Evolutionary conservation across 2,797 vertebrate species (phyloP), one percentile per base, ranked within the genome.

Genomic region (Scleropages formosus): DNA sequence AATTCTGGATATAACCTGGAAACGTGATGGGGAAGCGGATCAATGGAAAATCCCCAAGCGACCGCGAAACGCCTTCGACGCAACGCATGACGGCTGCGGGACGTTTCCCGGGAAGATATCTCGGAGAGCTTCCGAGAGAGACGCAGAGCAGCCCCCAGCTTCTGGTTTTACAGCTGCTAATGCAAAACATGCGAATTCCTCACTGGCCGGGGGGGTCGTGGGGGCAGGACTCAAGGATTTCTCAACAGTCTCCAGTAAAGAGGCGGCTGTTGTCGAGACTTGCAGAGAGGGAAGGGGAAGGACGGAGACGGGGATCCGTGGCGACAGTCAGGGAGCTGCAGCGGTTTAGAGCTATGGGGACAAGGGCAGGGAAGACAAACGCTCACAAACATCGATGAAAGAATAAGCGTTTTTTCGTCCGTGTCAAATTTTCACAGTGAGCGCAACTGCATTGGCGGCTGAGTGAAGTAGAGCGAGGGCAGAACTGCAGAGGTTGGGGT

Each of bases 141-240:
- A 47, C 62, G 16, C 31, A 27, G 9, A 59, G 27, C 59, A 47
- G 27, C 77, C 85, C 74, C 44, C 27, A 26, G 74, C 74, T 82
- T 44, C 76, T 76, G 51, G 31, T 81, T 85, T 80, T 87, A 82
- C 82, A 89, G 83, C 86, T 87, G 87, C 82, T 93, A 92, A 93
- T 91, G 88, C 86, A 81, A 86, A 91, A 89, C 91, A 92, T 90
- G 90, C 92, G 91, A 86, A 85, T 61, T 0, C 66, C 85, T 86
- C 82, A 87, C 84, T 82, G 79, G 85, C 79, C 82, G 66, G 13
- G 77, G 81, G 83, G 80, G 51, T 63, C 9, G 22, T 66, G 75
- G 80, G 75, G 80, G 67, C 56, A 77, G 82, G 80, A 79, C 51
- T 31, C 27, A 72, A 46, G 53, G 16, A 18, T 39, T 39, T 72